Evolutionary conservation across 2,113 vertebrate species (phyloP), one percentile per base, ranked within the genome.

Genomic region (Ceyx melanurus): DNA sequence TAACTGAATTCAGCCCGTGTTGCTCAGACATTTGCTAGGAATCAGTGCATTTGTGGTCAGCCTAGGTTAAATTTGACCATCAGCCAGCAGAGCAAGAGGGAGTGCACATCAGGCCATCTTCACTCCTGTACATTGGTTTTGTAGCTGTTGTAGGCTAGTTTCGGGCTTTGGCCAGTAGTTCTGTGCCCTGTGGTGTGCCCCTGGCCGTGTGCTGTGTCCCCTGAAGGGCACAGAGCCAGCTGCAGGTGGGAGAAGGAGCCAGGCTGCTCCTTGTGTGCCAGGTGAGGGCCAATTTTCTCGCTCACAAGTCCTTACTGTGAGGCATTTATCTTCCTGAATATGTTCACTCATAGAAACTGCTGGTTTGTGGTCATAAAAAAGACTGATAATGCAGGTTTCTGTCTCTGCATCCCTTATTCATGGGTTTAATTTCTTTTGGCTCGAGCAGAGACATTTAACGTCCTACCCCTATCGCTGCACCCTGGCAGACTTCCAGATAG

Each of bases 401-500:
- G 31, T 0, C 15, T 57, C 56, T 68, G 5, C 23, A 5, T 56
- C 3, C 2, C 18, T 75, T 2, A 6, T 45, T 56, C 5, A 31
- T 11, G 71, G 12, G 43, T 26, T 50, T 14, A 6, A 15, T 62
- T 62, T 85, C 45, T 76, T 56, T 68, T 64, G 48, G 12, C 79
- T 37, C 8, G 26, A 82, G 15, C 97, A 98, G 98, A 97, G 97
- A 53, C 97, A 97, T 28, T 76, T 96, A 3, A 96, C 87, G 1
- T 33, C 97, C 2, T 97, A 95, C 77, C 96, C 97, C 0, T 98
- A 98, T 6, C 98, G 97, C 82, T 98, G 98, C 97, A 97, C 97
- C 0, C 19, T 98, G 96, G 98, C 98, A 0, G 98, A 98, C 75
- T 98, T 98, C 66, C 98, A 98, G 92, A 98, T 98, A 1, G 98